A percentile compares a stretch with the other conserved stretches of the same genome.
phyloP scores from a whole-genome alignment of 2,113 vertebrate species.

The Zosterops hypoxanthus region DNA sequence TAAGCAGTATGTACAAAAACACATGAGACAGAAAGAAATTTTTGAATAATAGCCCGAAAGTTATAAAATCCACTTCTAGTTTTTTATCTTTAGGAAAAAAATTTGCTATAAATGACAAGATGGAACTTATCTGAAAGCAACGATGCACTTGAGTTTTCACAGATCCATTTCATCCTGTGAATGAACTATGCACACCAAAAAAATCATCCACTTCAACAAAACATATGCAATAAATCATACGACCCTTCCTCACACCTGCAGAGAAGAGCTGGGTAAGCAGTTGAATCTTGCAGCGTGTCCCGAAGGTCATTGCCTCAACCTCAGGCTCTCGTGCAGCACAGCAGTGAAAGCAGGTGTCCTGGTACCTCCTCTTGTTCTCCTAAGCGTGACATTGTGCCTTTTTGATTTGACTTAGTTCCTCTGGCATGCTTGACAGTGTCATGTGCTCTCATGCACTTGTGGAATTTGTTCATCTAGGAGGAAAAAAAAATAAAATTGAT shows the following conservation, averaged over 20 bases:
- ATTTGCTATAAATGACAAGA: not conserved
- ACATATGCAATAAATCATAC: not conserved
- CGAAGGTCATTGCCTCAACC: not conserved
- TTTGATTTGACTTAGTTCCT: not conserved
- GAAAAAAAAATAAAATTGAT: rapidly evolving
- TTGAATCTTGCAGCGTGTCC: not conserved
- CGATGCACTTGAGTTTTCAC: not conserved
- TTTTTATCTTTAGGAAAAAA: not conserved
- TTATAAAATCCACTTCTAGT: not conserved
- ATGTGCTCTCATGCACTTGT: not conserved
- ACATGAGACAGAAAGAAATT: not conserved
- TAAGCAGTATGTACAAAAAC: not conserved
- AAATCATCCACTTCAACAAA: not conserved
- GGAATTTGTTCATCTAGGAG: not conserved
- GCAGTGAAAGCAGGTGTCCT: not conserved
- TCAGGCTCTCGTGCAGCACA: not conserved
- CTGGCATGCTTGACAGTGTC: not conserved
- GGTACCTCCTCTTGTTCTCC: not conserved
- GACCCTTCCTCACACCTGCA: constrained; percentile 48
- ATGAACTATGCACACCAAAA: not conserved
- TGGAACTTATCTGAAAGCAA: not conserved
- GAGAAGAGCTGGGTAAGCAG: constrained; percentile 11
- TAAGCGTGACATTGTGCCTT: not conserved
- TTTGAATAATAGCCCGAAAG: not conserved
- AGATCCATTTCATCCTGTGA: not conserved